Conservation (phyloP, 2,113 vertebrate species). For the Psettodes erumei region DNA sequence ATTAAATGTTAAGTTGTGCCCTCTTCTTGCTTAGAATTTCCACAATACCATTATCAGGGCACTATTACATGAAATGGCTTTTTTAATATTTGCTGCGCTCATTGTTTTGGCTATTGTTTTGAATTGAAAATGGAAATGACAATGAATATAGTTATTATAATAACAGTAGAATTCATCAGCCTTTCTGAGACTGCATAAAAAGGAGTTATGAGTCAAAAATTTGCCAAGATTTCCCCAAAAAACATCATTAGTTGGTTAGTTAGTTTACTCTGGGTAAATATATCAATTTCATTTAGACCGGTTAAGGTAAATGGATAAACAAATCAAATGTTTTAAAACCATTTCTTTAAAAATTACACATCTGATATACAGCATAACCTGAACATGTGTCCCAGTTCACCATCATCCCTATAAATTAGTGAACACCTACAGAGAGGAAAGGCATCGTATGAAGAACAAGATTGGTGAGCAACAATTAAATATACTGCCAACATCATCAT, state of each 20-base stretch:
- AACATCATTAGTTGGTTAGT: neutral
- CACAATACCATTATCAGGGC: neutral
- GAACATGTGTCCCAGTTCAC: neutral
- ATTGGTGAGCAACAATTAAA: slow-evolving; percentile 1
- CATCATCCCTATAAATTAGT: slow-evolving; percentile 18
- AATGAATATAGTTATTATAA: no score
- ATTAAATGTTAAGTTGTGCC: neutral
- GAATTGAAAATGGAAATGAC: neutral
- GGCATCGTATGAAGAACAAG: neutral
- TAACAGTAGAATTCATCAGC: neutral
- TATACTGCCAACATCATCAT: slow-evolving; percentile 33
- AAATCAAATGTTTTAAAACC: neutral
- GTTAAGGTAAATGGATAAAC: neutral
- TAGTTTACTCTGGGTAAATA: no score
- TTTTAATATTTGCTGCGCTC: neutral
- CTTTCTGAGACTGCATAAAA: neutral
- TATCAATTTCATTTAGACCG: no score
- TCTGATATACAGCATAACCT: neutral
- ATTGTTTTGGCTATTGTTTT: neutral
- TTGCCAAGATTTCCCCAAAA: neutral
- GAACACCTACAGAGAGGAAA: neutral
- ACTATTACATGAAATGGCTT: neutral
- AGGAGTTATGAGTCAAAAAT: neutral
- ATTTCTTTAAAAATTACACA: neutral
- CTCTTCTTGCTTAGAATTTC: neutral